Evolutionary conservation across 2,797 vertebrate genomes (phyloP), one percentile per base, ranked within the genome.

Genomic region (Myotis findleyi): DNA sequence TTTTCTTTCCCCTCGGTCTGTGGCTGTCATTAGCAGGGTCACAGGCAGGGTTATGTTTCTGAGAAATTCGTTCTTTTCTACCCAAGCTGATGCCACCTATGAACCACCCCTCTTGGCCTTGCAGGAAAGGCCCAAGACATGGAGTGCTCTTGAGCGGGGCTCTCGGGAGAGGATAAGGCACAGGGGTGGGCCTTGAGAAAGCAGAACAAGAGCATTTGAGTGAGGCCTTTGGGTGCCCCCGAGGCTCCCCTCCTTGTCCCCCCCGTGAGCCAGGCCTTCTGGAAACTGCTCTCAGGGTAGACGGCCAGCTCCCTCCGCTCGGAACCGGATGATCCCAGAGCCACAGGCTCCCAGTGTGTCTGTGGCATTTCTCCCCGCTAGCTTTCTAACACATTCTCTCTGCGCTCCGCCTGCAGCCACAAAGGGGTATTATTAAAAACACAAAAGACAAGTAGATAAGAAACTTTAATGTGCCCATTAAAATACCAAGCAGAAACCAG

Each of bases 401-500:
- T 89, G 72, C 3, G 0, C 85, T 89, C 77, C 27, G 59, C 75
- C 51, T 79, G 27, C 85, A 83, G 66, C 75, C 92, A 79, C 92
- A 94, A 94, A 91, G 49, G 64, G 30, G 27, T 91, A 86, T 91
- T 94, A 94, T 92, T 89, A 92, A 80, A 84, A 95, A 89, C 64
- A 96, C 41, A 90, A 87, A 97, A 94, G 75, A 87, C 81, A 95
- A 97, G 69, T 38, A 89, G 92, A 95, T 94, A 96, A 90, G 87
- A 83, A 93, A 95, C 36, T 92, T 92, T 86, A 97, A 96, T 96
- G 95, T 57, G 73, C 86, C 96, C 91, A 87, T 97, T 97, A 94
- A 98, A 98, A 98, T 98, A 97, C 95, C 73, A 4, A 96, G 86
- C 77, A 95, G 94, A 98, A 98, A 97, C 89, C 93, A 95, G 30